Evolutionary conservation across 2,113 vertebrate genomes (phyloP).

Genomic region (Alethe diademata): DNA sequence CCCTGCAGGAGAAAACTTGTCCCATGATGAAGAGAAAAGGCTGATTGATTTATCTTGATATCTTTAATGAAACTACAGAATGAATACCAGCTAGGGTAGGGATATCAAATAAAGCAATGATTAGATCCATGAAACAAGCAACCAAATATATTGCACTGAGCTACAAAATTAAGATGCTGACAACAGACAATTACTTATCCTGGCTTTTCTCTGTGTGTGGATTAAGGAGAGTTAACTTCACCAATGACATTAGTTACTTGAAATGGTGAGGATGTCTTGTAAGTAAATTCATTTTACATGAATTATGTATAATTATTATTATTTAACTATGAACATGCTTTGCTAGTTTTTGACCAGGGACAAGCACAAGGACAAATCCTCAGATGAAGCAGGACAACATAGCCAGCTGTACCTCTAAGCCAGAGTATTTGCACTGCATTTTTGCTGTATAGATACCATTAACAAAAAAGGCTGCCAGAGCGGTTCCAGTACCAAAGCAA

Average conservation of each 20-base stretch:
- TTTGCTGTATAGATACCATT: background rate
- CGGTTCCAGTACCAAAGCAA: background rate
- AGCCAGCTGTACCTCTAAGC: background rate
- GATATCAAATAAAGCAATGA: slow-evolving; percentile 55
- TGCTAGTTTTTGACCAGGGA: background rate
- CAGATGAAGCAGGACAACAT: background rate
- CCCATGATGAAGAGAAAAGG: background rate
- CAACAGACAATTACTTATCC: slow-evolving; percentile 44
- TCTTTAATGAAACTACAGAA: slow-evolving; percentile 34
- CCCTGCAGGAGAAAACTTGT: background rate
- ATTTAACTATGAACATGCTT: background rate
- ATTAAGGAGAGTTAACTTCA: slow-evolving; percentile 34
- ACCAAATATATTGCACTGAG: background rate
- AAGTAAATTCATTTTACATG: background rate
- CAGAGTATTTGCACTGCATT: background rate
- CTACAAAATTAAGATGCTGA: slow-evolving; percentile 44
- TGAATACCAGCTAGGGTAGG: background rate
- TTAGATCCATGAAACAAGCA: slow-evolving; percentile 29
- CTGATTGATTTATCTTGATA: slow-evolving; percentile 17
- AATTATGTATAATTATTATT: no score
- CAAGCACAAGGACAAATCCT: background rate
- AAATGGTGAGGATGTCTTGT: background rate
- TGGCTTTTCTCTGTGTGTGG: slow-evolving; percentile 13
- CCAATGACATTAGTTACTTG: background rate
- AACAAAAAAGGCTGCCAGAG: background rate